Percentiles rank a stretch among this genome's conserved stretches.
Conservation (phyloP, 2,113 vertebrate species). For the Gopherus flavomarginatus region DNA sequence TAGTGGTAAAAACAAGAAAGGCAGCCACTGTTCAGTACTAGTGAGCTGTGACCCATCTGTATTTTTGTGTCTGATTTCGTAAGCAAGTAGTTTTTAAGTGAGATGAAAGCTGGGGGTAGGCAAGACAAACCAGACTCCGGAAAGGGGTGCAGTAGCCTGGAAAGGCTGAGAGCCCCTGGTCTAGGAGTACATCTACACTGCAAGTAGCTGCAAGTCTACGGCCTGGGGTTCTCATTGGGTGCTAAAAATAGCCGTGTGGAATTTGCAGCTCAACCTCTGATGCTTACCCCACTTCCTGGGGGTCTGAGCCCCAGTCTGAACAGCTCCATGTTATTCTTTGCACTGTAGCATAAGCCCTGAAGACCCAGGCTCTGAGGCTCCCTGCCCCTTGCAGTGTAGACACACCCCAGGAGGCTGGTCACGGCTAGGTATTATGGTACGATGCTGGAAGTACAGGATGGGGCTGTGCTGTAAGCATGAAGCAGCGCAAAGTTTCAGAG, state of each 20-base stretch:
- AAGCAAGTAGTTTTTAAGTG: no score
- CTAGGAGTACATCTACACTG: not conserved
- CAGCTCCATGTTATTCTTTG: not conserved
- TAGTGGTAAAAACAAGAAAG: no score
- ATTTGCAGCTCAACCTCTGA: not conserved
- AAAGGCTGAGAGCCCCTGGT: no score
- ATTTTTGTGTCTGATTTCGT: no score
- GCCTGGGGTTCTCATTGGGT: not conserved
- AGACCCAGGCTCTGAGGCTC: not conserved
- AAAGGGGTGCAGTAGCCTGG: no score
- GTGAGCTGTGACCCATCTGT: no score
- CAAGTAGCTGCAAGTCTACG: not conserved
- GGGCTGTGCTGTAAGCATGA: no score
- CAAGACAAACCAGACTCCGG: no score
- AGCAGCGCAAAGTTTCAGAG: no score
- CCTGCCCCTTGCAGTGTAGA: not conserved
- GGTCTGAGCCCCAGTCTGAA: not conserved
- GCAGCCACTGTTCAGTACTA: no score
- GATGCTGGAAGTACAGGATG: fast-evolving
- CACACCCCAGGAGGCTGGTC: no score
- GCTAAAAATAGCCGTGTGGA: not conserved
- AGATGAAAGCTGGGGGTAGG: no score
- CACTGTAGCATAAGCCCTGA: not conserved
- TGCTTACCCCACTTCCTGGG: fast-evolving
- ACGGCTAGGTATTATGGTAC: not conserved